Evolutionary conservation across 2,113 vertebrate genomes (phyloP).

Genomic region (Podilymbus podiceps): DNA sequence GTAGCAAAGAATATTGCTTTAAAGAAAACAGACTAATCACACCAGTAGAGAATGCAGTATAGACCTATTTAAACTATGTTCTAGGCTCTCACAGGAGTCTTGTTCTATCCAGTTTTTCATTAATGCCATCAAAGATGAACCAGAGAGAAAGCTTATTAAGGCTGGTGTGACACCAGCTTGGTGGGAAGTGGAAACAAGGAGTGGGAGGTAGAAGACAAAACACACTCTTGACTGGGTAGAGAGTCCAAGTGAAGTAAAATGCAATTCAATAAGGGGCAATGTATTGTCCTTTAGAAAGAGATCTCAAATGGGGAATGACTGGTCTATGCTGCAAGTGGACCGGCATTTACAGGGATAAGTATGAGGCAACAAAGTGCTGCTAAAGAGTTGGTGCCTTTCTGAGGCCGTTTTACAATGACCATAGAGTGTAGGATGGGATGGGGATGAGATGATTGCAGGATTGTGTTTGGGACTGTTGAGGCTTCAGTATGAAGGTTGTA

Average conservation of each 20-base stretch:
- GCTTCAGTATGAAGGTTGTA: neutral
- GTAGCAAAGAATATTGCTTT: neutral
- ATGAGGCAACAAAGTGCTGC: neutral
- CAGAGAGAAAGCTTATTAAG: neutral
- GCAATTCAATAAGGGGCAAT: neutral
- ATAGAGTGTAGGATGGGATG: neutral
- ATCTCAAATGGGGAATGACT: neutral
- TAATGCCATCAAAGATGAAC: neutral
- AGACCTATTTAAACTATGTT: neutral
- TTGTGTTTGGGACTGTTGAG: neutral
- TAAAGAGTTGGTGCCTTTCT: neutral
- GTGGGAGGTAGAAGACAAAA: neutral
- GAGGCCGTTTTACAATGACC: neutral
- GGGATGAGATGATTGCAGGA: neutral
- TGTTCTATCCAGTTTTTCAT: neutral
- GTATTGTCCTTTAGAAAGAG: neutral
- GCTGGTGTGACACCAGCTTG: neutral
- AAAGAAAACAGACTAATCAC: neutral
- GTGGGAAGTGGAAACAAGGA: rapidly evolving
- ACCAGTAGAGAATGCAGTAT: neutral
- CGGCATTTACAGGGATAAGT: neutral
- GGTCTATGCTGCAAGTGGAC: neutral
- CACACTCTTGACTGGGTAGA: neutral
- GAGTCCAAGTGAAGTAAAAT: neutral
- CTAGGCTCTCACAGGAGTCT: neutral